Evolutionary conservation across 2,113 vertebrate genomes (phyloP), one percentile per base, ranked within the genome.

Genomic region (Gnathochromis pfefferi): DNA sequence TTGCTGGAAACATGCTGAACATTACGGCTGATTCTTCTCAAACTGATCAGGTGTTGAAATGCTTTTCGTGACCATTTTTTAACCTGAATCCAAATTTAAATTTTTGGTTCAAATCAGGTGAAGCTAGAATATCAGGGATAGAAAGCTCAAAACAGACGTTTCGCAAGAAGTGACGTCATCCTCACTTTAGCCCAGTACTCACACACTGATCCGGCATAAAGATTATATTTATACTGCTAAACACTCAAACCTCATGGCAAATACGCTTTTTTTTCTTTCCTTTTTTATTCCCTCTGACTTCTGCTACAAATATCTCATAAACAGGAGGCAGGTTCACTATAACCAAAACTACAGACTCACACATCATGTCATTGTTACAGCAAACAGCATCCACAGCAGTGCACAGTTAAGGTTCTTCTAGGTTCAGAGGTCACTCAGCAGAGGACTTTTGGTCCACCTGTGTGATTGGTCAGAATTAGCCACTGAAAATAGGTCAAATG

Each of bases 21-120:
- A 55, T 55, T 55, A 55, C 0, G 0, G 53, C 53, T 0, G 11
- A 26, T 55, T 55, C 53, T 55, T 55, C 21, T 26, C 53, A 55
- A 55, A 13, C 11, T 55, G 54, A 26, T 26, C 21, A 55, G 21
- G 26, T 55, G 54, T 1, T 5, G 54, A 55, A 55, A 55, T 0
- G 0, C 1, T 0, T 26, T 55, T 13, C 0, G 4, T 26, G 54
- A 55, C 2, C 11, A 0, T 4, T 55, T 55, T 55, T 13, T 55
- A 55, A 55, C 53, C 4, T 55, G 11, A 55, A 55, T 55, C 21
- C 0, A 55, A 55, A 13, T 54, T 0, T 4, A 4, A 12, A 47
- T 0, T 2, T 23, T 55, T 55, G 23, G 23, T 57, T 57, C 7
- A 57, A 26, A 5, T 57, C 54, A 8, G 54, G 54, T 57, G 54